Base-by-base conservation (phyloP, 2,113 vertebrate species). In the Calyptomena viridis region DNA sequence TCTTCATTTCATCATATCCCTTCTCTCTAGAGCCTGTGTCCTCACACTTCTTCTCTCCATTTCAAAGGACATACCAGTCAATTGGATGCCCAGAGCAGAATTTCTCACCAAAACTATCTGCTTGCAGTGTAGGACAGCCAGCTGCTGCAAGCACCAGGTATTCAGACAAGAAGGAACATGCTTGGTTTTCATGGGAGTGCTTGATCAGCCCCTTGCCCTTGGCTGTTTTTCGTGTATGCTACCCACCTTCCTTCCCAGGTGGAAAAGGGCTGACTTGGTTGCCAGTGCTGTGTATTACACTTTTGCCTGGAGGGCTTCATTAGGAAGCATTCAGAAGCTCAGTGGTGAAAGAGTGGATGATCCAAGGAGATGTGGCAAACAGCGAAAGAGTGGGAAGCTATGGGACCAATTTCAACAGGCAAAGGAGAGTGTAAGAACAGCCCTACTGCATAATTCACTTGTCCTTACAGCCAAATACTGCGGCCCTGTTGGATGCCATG, bases 111-210 rank as follows among this genome's bases (percentile, higher is more conserved):
- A 87, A 94, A 87, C 58, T 31, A 44, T 33, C 55, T 84, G 56
- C 62, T 87, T 82, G 62, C 56, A n/a, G 27, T 5, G 1, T 44
- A 49, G 56, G 49, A 77, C 80, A 81, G 62, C 58, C 86, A 81
- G 73, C 73, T 93, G 83, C 92, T 84, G 49, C 6, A 21, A 89
- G 74, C 3, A 2, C 49, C 80, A 39, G 46, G n/a, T 52, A 84
- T 82, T 87, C 69, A 42, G 88, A 53, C 93, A 92, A 92, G 93
- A 96, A 93, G 40, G 46, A 91, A 92, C 86, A 93, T 73, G 92
- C 83, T 73, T 68, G 33, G 23, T 84, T 94, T 90, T 89, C 60
- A 28, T 58, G 66, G 89, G 84, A 94, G 31, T 83, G 90, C 76
- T 94, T 35, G 46, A 49, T 95, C 71, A 84, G 77, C 40, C 66